Percentiles rank a stretch among this genome's conserved stretches.
These are phyloP conservation scores for Silurus asotus DNA, from an alignment of 2,113 vertebrate species.

Conservation along the genomic window DNA sequence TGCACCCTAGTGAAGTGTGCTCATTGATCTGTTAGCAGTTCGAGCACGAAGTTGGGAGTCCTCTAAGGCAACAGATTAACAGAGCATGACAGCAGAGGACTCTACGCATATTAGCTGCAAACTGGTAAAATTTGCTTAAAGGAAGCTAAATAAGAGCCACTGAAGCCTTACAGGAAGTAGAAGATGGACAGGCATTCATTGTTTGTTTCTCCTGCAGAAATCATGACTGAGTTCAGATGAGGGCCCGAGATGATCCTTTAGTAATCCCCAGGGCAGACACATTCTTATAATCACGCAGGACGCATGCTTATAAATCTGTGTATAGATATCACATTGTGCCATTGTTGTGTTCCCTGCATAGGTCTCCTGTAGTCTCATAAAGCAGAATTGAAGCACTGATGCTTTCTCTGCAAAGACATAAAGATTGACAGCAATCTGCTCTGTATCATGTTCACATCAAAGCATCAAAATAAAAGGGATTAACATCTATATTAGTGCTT, in stretches of 20 bases:
- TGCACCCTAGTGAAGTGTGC: background rate
- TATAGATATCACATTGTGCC: background rate
- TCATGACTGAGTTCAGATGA: background rate
- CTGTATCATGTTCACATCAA: no score
- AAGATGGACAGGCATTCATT: slow-evolving; percentile 2
- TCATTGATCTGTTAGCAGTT: slow-evolving; percentile 48
- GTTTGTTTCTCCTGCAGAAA: background rate
- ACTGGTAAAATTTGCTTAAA: slow-evolving; percentile 27
- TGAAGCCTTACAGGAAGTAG: background rate
- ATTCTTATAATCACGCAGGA: background rate
- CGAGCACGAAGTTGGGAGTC: slow-evolving; percentile 12
- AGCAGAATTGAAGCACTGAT: background rate
- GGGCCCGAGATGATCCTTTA: background rate
- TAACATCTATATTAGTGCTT: background rate
- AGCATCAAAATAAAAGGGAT: background rate
- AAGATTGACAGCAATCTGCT: no score
- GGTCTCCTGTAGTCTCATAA: background rate
- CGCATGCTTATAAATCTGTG: background rate
- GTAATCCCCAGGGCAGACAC: background rate
- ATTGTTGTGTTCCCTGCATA: background rate
- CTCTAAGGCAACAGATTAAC: slow-evolving; percentile 14
- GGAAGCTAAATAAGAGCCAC: slow-evolving; percentile 22
- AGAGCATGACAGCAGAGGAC: slow-evolving; percentile 28
- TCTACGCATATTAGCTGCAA: slow-evolving; percentile 38
- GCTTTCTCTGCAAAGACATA: background rate